Base-by-base conservation (phyloP, 2,797 vertebrate species). In the Rousettus madagascariensis region DNA sequence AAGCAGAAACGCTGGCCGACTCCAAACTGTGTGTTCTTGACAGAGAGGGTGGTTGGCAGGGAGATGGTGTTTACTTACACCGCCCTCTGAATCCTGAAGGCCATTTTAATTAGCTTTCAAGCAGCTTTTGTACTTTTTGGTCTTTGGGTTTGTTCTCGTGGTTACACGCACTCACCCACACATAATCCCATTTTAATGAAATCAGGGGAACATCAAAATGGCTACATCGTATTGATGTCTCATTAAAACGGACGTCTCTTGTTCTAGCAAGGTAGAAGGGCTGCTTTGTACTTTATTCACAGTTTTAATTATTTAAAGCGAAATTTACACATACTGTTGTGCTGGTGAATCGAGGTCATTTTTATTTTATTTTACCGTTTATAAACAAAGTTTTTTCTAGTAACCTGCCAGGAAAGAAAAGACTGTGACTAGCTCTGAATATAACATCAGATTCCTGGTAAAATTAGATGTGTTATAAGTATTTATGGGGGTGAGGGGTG, bases 181-280 rank as follows among this genome's bases (percentile, higher is more conserved):
- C 71, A 68, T 75, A 94, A 94, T 90, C 63, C 78, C 36, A 53
- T 72, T 93, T 96, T 96, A 96, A 96, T 96, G 77, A 96, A 96
- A 91, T 90, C 77, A 33, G 41, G 71, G 59, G 20, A 75, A 93
- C 30, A 71, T 84, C 83, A 82, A 91, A 78, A 85, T 72, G 1
- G 13, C 86, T 89, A 30, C 20, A 12, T 38, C 84, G 30, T 75
- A 65, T 90, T 79, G 68, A 6, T 55, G 72, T 46, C 75, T 78
- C 91, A 55, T 95, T 95, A 77, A 91, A 94, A 93, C 8, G n/a
- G 96, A 49, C 51, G 72, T 28, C 86, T 77, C 68, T 83, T 53
- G 30, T 46, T 79, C 5, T 5, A n/a, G 43, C 87, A 55, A 61
- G 57, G 30, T 36, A 66, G 78, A 90, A 94, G 38, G 33, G 20